A percentile compares a stretch with the other conserved stretches of the same genome.
Conservation (phyloP, 2,888 invertebrate genomes). For the Leptopilina myrica region DNA sequence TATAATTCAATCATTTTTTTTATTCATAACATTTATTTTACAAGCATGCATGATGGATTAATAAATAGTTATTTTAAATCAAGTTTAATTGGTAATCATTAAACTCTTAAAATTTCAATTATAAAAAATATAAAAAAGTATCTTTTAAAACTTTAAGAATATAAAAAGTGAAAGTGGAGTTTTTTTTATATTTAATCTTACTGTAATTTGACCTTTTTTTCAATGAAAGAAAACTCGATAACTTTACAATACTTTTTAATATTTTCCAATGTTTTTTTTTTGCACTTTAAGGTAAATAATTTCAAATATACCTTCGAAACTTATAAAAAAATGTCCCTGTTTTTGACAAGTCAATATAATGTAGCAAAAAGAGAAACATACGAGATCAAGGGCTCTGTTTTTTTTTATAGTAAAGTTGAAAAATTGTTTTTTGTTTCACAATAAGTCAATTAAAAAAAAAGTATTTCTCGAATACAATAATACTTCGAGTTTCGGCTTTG, state of each 20-base stretch:
- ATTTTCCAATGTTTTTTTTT: not conserved
- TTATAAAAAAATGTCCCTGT: not conserved
- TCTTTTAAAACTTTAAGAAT: not conserved
- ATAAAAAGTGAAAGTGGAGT: not conserved
- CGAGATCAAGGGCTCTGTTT: not conserved
- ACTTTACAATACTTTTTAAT: not conserved
- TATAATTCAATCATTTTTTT: not conserved
- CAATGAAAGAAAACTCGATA: not conserved
- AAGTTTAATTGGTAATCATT: not conserved
- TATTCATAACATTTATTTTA: not conserved
- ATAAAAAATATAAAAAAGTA: not conserved
- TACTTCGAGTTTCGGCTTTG: conserved; percentile 7
- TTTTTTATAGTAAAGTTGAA: not conserved
- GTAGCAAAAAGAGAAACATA: conserved; percentile 6
- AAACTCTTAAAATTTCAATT: not conserved
- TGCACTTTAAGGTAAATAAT: conserved; percentile 28
- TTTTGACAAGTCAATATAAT: conserved; percentile 1
- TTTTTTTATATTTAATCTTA: not conserved
- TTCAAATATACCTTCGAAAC: not conserved
- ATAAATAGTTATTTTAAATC: not conserved
- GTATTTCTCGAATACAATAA: not conserved
- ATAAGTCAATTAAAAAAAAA: conserved; percentile 14
- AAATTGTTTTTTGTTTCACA: conserved; percentile 13
- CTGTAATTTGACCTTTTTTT: not conserved
- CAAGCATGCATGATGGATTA: not conserved